phyloP scores from a whole-genome alignment of 2,797 vertebrate genomes.

The Gorsachius magnificus region DNA sequence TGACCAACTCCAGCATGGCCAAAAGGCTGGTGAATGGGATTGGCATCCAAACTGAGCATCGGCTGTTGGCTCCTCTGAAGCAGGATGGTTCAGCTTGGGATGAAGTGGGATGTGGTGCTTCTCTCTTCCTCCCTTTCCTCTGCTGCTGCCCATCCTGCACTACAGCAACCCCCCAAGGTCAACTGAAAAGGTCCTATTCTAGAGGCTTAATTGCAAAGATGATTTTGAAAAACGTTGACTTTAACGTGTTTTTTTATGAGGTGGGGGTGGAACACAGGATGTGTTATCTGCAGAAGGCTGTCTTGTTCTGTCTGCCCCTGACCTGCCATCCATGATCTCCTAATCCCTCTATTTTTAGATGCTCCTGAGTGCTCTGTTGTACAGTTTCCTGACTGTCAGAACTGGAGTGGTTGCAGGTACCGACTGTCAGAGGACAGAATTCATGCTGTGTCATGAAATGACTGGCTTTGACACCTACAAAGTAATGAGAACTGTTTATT shows the following conservation, averaged over 20 bases:
- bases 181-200: background rate
- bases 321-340: background rate
- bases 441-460: background rate
- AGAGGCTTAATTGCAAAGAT: background rate
- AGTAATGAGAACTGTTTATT: background rate
- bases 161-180: background rate
- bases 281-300: background rate
- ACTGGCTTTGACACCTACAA: background rate
- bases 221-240: background rate
- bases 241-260: background rate
- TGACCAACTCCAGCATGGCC: background rate
- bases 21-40: background rate
- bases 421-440: background rate
- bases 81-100: background rate
- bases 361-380: accelerated
- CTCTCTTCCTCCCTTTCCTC: background rate
- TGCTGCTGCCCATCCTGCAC: background rate
- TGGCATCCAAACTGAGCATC: background rate
- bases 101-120: background rate
- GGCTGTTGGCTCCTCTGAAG: background rate
- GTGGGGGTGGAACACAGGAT: background rate
- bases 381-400: background rate
- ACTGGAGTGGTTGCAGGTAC: background rate
- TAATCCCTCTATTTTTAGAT: background rate
- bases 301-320: background rate